A percentile compares a stretch with the other conserved stretches of the same genome.
Evolutionary conservation across 2,113 vertebrate genomes (phyloP).

Genomic region (Anhinga anhinga): DNA sequence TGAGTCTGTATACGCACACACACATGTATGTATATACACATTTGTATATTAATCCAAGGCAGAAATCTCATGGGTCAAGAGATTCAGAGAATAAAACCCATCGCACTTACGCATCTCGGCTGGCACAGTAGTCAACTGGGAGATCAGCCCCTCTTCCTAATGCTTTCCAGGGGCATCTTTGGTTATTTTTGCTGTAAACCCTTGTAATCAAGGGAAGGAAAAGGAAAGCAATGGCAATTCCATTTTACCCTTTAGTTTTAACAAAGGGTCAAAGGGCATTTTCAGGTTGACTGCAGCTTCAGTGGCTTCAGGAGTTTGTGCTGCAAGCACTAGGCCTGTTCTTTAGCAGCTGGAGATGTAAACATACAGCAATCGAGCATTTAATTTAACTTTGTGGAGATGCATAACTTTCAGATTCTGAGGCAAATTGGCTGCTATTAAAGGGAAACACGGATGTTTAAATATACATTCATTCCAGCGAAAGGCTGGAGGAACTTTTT

Average conservation of each 20-base stretch:
- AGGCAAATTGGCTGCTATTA: constrained; percentile 46
- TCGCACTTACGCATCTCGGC: neutral
- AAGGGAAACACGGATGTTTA: constrained; percentile 48
- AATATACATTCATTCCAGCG: constrained; percentile 38
- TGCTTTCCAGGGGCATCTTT: neutral
- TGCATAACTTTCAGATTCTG: constrained; percentile 1
- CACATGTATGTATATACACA: fast-evolving
- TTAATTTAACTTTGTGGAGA: constrained; percentile 36
- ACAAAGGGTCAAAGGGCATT: neutral
- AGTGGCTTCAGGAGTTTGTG: neutral
- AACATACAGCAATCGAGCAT: neutral
- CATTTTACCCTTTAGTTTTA: neutral
- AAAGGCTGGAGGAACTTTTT: constrained; percentile 60
- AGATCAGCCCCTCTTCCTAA: neutral
- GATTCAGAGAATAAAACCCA: neutral
- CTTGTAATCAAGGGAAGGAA: neutral
- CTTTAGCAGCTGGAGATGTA: constrained; percentile 1
- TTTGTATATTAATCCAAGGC: neutral
- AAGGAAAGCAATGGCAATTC: neutral
- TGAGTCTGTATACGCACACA: neutral
- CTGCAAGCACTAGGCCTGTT: neutral
- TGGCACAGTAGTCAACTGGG: neutral
- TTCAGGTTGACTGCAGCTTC: neutral
- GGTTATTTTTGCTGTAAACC: neutral
- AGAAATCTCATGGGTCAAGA: neutral